A percentile compares a stretch with the other conserved stretches of the same genome.
These are phyloP conservation scores for Periophthalmus magnuspinnatus DNA, from an alignment of 2,797 vertebrate genomes.

Conservation along the genomic window DNA sequence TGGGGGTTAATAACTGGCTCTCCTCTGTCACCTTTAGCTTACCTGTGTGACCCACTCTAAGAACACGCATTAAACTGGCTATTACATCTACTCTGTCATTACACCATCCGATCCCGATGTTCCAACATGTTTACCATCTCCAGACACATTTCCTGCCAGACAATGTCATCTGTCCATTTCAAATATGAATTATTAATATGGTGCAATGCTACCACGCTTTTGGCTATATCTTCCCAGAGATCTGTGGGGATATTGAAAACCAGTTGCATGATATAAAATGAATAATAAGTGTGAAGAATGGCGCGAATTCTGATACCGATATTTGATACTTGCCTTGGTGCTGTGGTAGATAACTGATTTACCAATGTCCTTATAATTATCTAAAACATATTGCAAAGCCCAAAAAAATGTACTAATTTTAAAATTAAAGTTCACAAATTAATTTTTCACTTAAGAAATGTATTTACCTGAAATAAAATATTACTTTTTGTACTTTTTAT, in stretches of 20 bases:
- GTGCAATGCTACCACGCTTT: constrained; percentile 41
- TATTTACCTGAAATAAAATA: no score
- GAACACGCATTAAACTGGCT: constrained; percentile 56
- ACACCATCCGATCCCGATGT: constrained; percentile 54
- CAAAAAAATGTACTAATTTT: no score
- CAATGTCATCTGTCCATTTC: constrained; percentile 43
- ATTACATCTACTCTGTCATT: constrained; percentile 60
- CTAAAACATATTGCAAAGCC: background rate
- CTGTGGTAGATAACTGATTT: background rate
- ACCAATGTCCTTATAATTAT: background rate
- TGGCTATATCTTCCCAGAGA: constrained; percentile 37
- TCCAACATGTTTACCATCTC: constrained; percentile 46
- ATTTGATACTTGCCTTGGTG: background rate
- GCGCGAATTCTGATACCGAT: background rate
- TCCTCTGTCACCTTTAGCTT: constrained; percentile 50
- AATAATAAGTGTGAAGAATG: constrained; percentile 7
- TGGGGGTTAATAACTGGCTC: constrained; percentile 59
- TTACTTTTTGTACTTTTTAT: background rate
- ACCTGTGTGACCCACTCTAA: constrained; percentile 55
- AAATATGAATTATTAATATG: constrained; percentile 58
- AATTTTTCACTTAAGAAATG: no score
- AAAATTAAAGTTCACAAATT: no score
- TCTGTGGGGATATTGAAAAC: constrained; percentile 34
- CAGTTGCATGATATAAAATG: background rate
- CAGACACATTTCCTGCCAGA: constrained; percentile 53